Percentiles rank a stretch among this genome's conserved stretches.
Evolutionary conservation across 2,888 invertebrate species (phyloP).

Genomic region (Nymphalis c-album): DNA sequence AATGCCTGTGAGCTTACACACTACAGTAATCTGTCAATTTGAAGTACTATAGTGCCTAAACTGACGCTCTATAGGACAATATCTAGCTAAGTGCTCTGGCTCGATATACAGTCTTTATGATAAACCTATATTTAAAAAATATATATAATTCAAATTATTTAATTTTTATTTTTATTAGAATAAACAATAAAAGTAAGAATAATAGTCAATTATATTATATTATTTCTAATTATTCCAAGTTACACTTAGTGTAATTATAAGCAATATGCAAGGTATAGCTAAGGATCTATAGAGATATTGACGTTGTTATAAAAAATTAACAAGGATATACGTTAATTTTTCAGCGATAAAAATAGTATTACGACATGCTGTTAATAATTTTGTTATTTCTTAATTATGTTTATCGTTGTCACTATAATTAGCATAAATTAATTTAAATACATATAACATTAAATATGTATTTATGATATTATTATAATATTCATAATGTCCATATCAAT

Average conservation of each 20-base stretch:
- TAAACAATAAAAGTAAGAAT: background rate
- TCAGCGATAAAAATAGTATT: background rate
- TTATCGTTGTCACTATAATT: constrained; percentile 2
- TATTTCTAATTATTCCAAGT: too few relatives aligned
- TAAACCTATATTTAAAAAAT: background rate
- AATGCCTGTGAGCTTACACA: constrained; percentile 58
- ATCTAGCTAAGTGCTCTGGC: constrained; percentile 36
- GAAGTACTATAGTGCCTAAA: constrained; percentile 42
- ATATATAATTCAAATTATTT: background rate
- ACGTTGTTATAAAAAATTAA: too few relatives aligned
- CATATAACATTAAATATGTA: background rate
- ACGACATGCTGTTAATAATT: background rate
- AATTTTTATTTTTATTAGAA: too few relatives aligned
- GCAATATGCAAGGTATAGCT: too few relatives aligned
- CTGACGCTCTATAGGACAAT: constrained; percentile 36
- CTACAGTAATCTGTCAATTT: constrained; percentile 44
- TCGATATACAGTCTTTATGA: constrained; percentile 9
- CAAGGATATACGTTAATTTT: background rate
- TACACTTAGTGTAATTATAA: background rate
- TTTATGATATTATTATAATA: background rate
- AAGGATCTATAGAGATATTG: too few relatives aligned
- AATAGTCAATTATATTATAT: too few relatives aligned
- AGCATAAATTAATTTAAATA: constrained; percentile 3
- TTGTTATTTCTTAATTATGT: background rate
- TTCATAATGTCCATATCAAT: too few relatives aligned